Evolutionary conservation across 2,113 vertebrate genomes (phyloP), one percentile per base, ranked within the genome.

Genomic region (Mixornis gularis): DNA sequence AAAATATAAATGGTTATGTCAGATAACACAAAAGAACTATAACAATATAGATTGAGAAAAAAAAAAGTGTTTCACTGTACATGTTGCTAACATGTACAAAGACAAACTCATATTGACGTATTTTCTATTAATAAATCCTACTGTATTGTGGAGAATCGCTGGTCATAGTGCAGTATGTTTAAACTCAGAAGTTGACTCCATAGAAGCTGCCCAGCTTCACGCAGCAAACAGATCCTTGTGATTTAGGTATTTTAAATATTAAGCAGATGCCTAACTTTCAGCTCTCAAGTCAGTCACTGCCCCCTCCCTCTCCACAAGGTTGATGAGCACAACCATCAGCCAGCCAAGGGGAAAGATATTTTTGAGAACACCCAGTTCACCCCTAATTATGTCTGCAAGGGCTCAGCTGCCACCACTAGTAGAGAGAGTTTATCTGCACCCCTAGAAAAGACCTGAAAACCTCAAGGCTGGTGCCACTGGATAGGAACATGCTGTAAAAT

Each of bases 1-100:
- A 93, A 96, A 95, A 66, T 95, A 95, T 80, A 93, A 97, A 90
- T 91, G 85, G 85, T 95, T 92, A 76, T 96, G 87, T 94, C 85
- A 95, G 83, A 92, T 95, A 96, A 95, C 95, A 95, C 89, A 60
- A 96, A 95, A 93, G 79, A 87, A 78, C 55, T 95, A 87, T 91
- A 94, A 96, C 83, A 89, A 79, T 89, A 94, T 63, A 95, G 89
- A 69, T 64, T 91, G 76, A 93, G 63, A 43, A 84, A 85, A 85
- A 43, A 83, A 94, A 90, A 79, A 85, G 84, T 86, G 83, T 94
- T 93, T 89, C 77, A 62, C 60, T 91, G 85, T 94, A 94, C 88
- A 88, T 93, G 88, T 94, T 89, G 49, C 52, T 86, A 65, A 93
- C 92, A 95, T 97, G 91, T 94, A 94, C 93, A 89, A 96, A 94